Evolutionary conservation across 2,888 invertebrate species (phyloP).

Genomic region (Eilema sororculum): DNA sequence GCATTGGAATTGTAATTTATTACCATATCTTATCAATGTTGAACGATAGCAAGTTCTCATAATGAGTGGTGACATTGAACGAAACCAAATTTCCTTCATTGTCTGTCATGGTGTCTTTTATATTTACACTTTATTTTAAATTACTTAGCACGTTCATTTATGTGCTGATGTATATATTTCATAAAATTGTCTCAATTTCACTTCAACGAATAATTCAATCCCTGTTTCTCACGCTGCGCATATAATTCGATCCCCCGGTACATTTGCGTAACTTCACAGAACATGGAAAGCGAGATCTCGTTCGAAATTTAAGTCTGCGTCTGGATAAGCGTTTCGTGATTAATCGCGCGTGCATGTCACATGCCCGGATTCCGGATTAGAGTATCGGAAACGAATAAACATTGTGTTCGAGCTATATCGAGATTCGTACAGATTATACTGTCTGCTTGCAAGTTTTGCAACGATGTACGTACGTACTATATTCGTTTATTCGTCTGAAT

Average conservation of each 20-base stretch:
- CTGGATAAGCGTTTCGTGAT: constrained; percentile 55
- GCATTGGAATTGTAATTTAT: constrained; percentile 20
- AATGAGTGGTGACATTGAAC: constrained; percentile 3
- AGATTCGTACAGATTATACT: constrained; percentile 36
- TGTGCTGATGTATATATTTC: not conserved
- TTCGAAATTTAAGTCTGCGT: constrained; percentile 58
- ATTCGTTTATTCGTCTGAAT: constrained; percentile 6
- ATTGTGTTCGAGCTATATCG: constrained; percentile 36
- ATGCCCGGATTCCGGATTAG: constrained; percentile 51
- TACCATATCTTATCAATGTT: constrained; percentile 17
- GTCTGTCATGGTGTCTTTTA: not conserved
- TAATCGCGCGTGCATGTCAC: constrained; percentile 60
- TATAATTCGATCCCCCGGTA: constrained; percentile 36
- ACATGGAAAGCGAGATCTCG: constrained; percentile 57
- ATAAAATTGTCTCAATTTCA: constrained; percentile 13
- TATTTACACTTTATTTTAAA: not conserved
- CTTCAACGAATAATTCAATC: constrained; percentile 9
- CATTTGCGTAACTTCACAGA: constrained; percentile 57
- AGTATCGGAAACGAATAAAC: constrained; percentile 53
- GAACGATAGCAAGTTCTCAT: constrained; percentile 9
- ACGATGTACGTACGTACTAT: not conserved
- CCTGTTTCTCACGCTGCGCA: constrained; percentile 34
- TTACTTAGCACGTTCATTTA: not conserved
- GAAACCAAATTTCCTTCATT: not conserved
- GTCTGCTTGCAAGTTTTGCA: constrained; percentile 10